Percentiles rank a stretch among this genome's conserved stretches.
These are phyloP conservation scores for Plusia festucae DNA, from an alignment of 2,888 invertebrate genomes.

Conservation along the genomic window DNA sequence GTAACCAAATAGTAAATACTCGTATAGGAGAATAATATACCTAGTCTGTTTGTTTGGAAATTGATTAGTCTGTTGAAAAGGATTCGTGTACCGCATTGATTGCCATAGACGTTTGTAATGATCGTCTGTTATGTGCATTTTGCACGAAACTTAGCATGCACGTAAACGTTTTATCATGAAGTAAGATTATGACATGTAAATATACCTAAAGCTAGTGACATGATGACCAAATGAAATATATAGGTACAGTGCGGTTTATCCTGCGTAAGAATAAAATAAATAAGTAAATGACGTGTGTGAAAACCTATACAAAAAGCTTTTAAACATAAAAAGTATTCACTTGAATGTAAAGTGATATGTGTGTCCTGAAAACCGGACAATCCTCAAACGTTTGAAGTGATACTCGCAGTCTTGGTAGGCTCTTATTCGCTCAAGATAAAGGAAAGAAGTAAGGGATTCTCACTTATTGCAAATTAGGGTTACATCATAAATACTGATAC, in stretches of 20 bases:
- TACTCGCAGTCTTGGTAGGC: not conserved
- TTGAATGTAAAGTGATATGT: slow-evolving; percentile 5
- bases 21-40: not conserved
- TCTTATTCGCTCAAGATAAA: not conserved
- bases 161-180: not conserved
- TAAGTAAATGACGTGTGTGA: not conserved
- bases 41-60: no score
- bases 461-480: not conserved
- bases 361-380: not conserved
- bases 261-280: no score
- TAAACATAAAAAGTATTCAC: not conserved
- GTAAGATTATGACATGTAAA: not conserved
- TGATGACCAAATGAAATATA: not conserved
- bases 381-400: not conserved
- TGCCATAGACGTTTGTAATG: not conserved
- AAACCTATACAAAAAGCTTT: not conserved
- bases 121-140: not conserved
- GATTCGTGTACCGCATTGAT: not conserved
- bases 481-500: not conserved
- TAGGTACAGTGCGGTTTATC: no score
- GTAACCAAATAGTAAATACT: not conserved
- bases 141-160: slow-evolving; percentile 7
- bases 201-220: not conserved
- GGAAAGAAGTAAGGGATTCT: not conserved
- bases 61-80: not conserved